phyloP scores from a whole-genome alignment of 2,113 vertebrate species.

The Bungarus multicinctus region DNA sequence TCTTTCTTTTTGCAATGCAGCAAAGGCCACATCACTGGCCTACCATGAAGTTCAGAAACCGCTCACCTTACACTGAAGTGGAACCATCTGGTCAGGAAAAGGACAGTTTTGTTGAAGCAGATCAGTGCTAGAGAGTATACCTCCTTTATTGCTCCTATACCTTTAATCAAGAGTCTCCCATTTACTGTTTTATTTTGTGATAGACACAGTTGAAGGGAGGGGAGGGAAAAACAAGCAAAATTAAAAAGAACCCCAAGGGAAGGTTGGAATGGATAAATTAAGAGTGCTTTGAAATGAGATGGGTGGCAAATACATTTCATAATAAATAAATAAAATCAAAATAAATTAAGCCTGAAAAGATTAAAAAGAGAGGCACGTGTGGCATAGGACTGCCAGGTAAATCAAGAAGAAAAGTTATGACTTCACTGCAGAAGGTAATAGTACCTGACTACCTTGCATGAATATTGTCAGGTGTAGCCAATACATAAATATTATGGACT shows the following conservation, averaged over 20 bases:
- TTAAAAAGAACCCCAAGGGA: background rate
- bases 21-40: constrained; percentile 88
- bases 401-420: rapidly evolving
- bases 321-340: background rate
- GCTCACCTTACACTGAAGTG: constrained; percentile 84
- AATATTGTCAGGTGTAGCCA: background rate
- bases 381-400: background rate
- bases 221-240: background rate
- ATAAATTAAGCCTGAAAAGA: background rate
- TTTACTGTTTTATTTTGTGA: background rate
- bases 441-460: background rate
- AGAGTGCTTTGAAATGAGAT: background rate
- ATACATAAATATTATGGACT: background rate
- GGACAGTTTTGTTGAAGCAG: constrained; percentile 90
- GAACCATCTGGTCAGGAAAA: constrained; percentile 86
- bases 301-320: background rate
- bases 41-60: constrained; percentile 90
- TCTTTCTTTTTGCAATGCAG: constrained; percentile 57
- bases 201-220: background rate
- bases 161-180: background rate
- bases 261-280: background rate
- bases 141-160: background rate
- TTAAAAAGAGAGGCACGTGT: background rate
- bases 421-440: background rate
- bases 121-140: constrained; percentile 80